These are phyloP conservation scores for Proteles cristata DNA, from an alignment of 2,113 vertebrate species.

Conservation along the genomic window DNA sequence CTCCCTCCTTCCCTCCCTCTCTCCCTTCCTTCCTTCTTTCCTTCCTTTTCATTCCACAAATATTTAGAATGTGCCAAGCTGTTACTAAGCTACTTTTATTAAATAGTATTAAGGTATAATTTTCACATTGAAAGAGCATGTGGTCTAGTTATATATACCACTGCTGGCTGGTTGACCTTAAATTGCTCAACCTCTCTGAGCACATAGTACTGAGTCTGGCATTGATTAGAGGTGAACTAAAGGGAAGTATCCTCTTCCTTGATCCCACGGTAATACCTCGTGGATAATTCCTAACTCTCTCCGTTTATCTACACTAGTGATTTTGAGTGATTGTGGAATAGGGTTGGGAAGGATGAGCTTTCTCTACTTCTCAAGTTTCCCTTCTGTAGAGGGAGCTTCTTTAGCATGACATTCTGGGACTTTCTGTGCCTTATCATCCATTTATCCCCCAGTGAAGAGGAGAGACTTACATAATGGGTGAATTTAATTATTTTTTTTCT, in stretches of 20 bases:
- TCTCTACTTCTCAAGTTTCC: not conserved
- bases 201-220: not conserved
- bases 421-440: not conserved
- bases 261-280: not conserved
- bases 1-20: not conserved
- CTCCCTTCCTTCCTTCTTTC: not conserved
- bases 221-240: not conserved
- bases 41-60: not conserved
- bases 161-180: not conserved
- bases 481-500: not conserved
- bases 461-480: not conserved
- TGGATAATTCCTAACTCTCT: not conserved
- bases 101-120: not conserved
- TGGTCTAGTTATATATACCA: not conserved
- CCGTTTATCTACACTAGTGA: not conserved
- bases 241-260: not conserved
- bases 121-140: not conserved
- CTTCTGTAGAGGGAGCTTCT: not conserved
- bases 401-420: not conserved
- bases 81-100: not conserved
- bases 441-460: not conserved
- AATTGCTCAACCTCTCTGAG: not conserved
- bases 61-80: not conserved
- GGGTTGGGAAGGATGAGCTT: not conserved
- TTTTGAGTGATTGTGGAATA: not conserved